A percentile compares a stretch with the other conserved stretches of the same genome.
These are phyloP conservation scores for Oreochromis tanganicae DNA, from an alignment of 2,113 vertebrate genomes.

Conservation along the genomic window DNA sequence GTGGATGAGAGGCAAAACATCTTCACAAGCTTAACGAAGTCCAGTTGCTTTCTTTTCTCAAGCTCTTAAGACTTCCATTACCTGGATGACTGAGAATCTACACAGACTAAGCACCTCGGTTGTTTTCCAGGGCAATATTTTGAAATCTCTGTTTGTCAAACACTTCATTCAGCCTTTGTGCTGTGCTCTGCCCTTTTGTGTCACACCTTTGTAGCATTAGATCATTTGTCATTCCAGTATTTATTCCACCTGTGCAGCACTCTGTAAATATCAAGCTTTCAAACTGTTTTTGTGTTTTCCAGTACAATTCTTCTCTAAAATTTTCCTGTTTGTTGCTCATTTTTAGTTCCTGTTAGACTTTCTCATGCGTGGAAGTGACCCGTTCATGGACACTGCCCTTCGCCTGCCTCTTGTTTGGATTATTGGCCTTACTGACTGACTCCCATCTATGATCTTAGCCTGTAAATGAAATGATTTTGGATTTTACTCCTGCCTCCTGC, in stretches of 20 bases:
- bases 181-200: neutral
- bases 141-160: neutral
- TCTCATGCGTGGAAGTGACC: neutral
- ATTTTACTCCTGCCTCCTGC: neutral
- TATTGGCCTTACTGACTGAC: neutral
- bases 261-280: neutral
- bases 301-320: neutral
- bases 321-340: accelerated
- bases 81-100: neutral
- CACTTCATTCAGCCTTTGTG: neutral
- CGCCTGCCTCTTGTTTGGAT: neutral
- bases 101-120: neutral
- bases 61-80: accelerated
- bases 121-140: neutral
- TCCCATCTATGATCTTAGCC: too few relatives aligned
- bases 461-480: neutral
- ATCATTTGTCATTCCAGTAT: neutral
- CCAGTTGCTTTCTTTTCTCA: neutral
- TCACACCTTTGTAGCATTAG: neutral
- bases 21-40: accelerated
- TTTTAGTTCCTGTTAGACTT: neutral
- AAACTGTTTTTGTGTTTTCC: neutral
- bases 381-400: neutral
- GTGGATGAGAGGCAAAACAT: neutral
- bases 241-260: neutral